Conservation (phyloP, 2,888 invertebrate genomes). For the Caenorhabditis sulstoni region DNA sequence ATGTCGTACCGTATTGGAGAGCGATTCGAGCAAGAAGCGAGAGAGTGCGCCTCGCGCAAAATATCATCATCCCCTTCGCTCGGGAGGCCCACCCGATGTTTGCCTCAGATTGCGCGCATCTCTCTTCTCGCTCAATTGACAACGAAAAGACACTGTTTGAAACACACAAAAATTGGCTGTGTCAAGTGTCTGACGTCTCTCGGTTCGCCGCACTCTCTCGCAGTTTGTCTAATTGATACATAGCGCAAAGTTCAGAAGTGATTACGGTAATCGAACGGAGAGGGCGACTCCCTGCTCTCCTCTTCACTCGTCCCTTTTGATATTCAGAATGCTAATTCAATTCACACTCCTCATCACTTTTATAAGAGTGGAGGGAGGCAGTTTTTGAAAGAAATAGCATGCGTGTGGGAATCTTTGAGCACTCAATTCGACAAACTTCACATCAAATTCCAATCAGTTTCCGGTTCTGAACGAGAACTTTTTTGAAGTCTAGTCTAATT, state of each 20-base stretch:
- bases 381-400: no score
- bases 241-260: conserved; percentile 55
- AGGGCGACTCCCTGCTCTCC: not conserved
- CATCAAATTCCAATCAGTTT: no score
- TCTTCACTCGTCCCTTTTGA: no score
- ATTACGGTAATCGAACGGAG: conserved; percentile 46
- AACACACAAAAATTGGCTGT: conserved; percentile 43
- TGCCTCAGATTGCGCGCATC: conserved; percentile 37
- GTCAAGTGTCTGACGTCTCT: conserved; percentile 19
- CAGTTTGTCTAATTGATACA: conserved; percentile 46
- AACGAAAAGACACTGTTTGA: conserved; percentile 50
- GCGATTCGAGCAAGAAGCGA: not conserved
- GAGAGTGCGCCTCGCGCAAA: conserved; percentile 31
- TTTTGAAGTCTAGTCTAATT: no score
- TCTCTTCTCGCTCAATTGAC: conserved; percentile 45
- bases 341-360: no score
- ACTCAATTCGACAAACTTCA: no score
- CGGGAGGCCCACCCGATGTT: conserved; percentile 8
- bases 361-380: no score
- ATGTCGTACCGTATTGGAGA: conserved; percentile 49
- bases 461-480: no score
- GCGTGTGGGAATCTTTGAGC: no score
- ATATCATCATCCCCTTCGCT: conserved; percentile 35
- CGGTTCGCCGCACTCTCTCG: not conserved
- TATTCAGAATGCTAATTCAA: no score